A percentile compares a stretch with the other conserved stretches of the same genome.
phyloP scores from a whole-genome alignment of 2,888 invertebrate genomes.

The Cynaeus angustus region DNA sequence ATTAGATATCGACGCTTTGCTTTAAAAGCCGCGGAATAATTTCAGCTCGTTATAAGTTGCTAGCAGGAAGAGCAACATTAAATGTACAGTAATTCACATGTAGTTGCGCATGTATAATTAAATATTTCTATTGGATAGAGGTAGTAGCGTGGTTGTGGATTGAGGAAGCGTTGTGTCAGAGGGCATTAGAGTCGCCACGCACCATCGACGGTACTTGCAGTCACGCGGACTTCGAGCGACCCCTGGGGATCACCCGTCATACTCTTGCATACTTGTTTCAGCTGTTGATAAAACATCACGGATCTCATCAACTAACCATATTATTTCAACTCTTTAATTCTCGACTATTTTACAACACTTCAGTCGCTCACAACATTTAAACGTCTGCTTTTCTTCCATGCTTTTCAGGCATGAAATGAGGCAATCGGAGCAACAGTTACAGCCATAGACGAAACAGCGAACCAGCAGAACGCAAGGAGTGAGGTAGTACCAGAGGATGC shows the following conservation, averaged over 20 bases:
- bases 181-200: constrained; percentile 69
- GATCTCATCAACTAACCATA: constrained; percentile 28
- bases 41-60: constrained; percentile 23
- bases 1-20: constrained; percentile 5
- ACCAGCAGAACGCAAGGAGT: constrained; percentile 21
- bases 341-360: constrained; percentile 26
- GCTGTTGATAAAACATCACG: constrained; percentile 34
- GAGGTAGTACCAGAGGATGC: constrained; percentile 29
- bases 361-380: constrained; percentile 18
- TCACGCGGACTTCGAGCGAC: constrained; percentile 40
- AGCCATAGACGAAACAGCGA: neutral
- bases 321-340: constrained; percentile 26
- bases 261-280: constrained; percentile 15
- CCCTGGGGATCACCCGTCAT: constrained; percentile 35
- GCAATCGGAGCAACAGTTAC: constrained; percentile 24
- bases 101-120: constrained; percentile 62
- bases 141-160: constrained; percentile 66
- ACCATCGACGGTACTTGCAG: constrained; percentile 59
- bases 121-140: constrained; percentile 65
- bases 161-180: constrained; percentile 63
- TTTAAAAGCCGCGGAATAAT: constrained; percentile 8
- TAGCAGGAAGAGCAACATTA: constrained; percentile 49
- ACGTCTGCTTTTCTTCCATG: constrained; percentile 29
- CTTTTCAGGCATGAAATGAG: constrained; percentile 1
- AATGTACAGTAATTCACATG: constrained; percentile 63